phyloP scores from a whole-genome alignment of 2,797 vertebrate genomes.

The Champsocephalus esox region DNA sequence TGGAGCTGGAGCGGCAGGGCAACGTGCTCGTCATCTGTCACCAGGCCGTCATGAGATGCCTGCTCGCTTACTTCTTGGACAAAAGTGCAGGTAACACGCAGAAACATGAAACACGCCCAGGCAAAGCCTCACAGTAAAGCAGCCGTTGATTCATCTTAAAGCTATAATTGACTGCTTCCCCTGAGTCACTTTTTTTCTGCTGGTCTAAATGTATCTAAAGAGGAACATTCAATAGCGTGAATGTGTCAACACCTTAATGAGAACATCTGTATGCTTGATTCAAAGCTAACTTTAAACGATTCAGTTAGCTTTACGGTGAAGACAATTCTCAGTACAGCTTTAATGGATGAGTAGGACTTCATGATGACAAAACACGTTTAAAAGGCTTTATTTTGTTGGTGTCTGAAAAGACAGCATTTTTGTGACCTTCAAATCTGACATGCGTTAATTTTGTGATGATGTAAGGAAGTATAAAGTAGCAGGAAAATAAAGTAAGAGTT shows the following conservation, averaged over 20 bases:
- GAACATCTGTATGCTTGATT: neutral
- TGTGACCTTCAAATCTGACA: slow-evolving; percentile 2
- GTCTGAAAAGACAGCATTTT: neutral
- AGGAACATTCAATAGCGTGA: neutral
- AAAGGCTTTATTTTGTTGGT: neutral
- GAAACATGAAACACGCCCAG: slow-evolving; percentile 11
- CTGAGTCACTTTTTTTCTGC: neutral
- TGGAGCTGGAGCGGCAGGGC: slow-evolving; percentile 96
- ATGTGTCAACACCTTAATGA: neutral
- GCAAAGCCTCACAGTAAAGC: neutral
- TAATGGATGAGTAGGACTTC: neutral
- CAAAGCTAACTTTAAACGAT: neutral
- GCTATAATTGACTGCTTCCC: too few relatives aligned
- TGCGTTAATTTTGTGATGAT: neutral
- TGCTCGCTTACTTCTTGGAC: slow-evolving; percentile 96
- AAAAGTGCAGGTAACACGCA: slow-evolving; percentile 90
- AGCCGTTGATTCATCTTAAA: slow-evolving; percentile 1
- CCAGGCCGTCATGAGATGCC: slow-evolving; percentile 96
- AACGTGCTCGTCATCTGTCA: slow-evolving; percentile 95
- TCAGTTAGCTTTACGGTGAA: neutral
- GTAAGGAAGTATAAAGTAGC: neutral
- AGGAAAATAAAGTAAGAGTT: neutral
- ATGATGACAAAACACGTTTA: neutral
- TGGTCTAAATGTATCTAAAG: neutral
- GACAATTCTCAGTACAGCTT: neutral